phyloP scores from a whole-genome alignment of 2,888 invertebrate species.

The Hermaeophaga mercurialis region DNA sequence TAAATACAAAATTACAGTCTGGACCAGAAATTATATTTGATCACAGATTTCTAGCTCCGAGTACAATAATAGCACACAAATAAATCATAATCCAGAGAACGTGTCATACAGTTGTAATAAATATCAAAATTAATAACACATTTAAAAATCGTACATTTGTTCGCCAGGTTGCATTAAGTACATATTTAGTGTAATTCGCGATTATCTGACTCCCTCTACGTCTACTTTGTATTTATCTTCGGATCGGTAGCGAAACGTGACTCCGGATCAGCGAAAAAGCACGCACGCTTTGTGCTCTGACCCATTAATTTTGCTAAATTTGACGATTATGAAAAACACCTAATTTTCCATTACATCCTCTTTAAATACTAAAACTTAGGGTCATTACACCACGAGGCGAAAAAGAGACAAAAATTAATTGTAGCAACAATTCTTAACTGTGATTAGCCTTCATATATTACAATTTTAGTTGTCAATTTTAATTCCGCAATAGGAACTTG shows the following conservation, averaged over 20 bases:
- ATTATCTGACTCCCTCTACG: not conserved
- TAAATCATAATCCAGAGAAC: slow-evolving; percentile 1
- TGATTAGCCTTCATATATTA: too few species aligned
- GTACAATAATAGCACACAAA: too few species aligned
- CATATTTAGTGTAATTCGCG: slow-evolving; percentile 2
- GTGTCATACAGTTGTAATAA: not conserved
- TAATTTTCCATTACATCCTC: too few species aligned
- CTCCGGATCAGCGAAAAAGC: slow-evolving; percentile 9
- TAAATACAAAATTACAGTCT: too few species aligned
- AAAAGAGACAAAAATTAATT: too few species aligned
- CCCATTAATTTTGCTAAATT: slow-evolving; percentile 6
- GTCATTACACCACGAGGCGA: too few species aligned
- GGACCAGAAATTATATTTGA: too few species aligned
- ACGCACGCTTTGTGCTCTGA: slow-evolving; percentile 5
- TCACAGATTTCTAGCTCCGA: too few species aligned
- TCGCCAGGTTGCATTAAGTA: not conserved
- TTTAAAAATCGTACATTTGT: not conserved
- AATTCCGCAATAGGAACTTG: too few species aligned
- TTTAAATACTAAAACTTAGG: too few species aligned
- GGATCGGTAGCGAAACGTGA: slow-evolving; percentile 20
- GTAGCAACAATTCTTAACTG: too few species aligned
- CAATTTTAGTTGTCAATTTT: too few species aligned
- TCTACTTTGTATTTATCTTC: slow-evolving; percentile 18
- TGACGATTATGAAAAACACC: not conserved
- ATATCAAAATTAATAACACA: slow-evolving; percentile 1